phyloP scores from a whole-genome alignment of 2,888 invertebrate species.

The Piscicola geometra region DNA sequence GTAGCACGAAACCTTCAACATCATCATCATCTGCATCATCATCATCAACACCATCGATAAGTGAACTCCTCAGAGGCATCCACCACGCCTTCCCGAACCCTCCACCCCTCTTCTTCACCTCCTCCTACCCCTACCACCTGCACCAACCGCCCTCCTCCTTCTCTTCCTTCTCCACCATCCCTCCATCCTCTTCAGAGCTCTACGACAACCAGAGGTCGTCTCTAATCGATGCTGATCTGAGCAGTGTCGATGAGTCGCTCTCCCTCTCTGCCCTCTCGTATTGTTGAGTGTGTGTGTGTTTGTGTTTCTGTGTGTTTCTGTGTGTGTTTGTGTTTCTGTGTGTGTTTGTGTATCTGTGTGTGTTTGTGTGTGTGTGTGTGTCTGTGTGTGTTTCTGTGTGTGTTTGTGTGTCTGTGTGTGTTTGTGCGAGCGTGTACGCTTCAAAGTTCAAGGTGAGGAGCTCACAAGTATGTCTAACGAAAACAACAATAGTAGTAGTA shows the following conservation, averaged over 20 bases:
- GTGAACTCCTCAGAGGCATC: not conserved
- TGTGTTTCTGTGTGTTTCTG: slow-evolving; percentile 1
- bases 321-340: slow-evolving; percentile 5
- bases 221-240: slow-evolving; percentile 18
- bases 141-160: not conserved
- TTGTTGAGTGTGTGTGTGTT: not conserved
- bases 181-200: not conserved
- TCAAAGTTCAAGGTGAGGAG: no score
- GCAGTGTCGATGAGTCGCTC: slow-evolving; percentile 20
- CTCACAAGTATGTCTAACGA: no score
- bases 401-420: not conserved
- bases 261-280: not conserved
- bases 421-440: not conserved
- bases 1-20: not conserved
- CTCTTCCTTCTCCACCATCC: slow-evolving; percentile 13
- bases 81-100: not conserved
- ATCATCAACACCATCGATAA: not conserved
- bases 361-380: not conserved
- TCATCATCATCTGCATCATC: not conserved
- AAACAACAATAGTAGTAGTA: no score
- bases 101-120: slow-evolving; percentile 23
- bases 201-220: slow-evolving; percentile 16
- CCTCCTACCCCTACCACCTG: slow-evolving; percentile 33
- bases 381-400: not conserved
- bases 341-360: slow-evolving; percentile 20